Conservation (phyloP, 2,797 vertebrate species). For the Dipus sagitta region DNA sequence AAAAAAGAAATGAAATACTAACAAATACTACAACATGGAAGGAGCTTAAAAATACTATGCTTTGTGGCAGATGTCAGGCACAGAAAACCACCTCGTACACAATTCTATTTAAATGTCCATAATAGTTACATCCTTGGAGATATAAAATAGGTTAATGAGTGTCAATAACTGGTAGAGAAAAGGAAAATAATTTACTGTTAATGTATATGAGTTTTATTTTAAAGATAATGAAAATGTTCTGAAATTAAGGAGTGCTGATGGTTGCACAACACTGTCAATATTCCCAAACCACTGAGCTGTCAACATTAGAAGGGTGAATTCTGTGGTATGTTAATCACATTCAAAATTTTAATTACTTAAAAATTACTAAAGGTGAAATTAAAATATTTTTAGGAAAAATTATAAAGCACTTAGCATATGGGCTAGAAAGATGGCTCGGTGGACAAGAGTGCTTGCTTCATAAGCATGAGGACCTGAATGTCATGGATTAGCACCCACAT, state of each 20-base stretch:
- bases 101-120: neutral
- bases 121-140: conserved; percentile 46
- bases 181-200: neutral
- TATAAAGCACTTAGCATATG: neutral
- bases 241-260: neutral
- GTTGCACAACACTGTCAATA: conserved; percentile 5
- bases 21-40: neutral
- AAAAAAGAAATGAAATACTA: neutral
- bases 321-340: conserved; percentile 24
- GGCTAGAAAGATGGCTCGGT: too few species aligned
- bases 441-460: too few species aligned
- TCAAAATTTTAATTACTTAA: neutral
- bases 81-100: neutral
- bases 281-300: conserved; percentile 11
- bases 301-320: conserved; percentile 48
- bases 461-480: too few species aligned
- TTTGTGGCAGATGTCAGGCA: conserved; percentile 14
- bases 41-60: neutral
- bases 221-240: conserved; percentile 43
- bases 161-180: neutral
- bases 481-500: too few species aligned
- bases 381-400: conserved; percentile 43
- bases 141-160: neutral
- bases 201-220: neutral
- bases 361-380: conserved; percentile 36